A percentile compares a stretch with the other conserved stretches of the same genome.
Conservation (phyloP, 2,888 invertebrate genomes). For the Lepidochitona cinerea region DNA sequence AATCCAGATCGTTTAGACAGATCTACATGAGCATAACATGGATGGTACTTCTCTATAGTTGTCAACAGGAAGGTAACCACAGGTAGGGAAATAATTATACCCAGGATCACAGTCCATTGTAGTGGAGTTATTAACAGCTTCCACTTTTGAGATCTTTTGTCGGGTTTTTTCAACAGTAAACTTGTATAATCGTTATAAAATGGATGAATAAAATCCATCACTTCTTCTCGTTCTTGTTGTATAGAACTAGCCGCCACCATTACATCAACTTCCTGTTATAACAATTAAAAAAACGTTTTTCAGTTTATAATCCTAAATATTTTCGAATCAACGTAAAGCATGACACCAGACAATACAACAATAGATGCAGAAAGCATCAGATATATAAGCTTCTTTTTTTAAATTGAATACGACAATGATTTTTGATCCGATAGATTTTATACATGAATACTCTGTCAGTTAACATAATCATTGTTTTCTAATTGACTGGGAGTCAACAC, state of each 20-base stretch:
- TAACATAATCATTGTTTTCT: no score
- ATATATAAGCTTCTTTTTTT: no score
- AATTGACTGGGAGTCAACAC: no score
- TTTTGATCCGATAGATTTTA: no score
- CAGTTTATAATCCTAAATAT: no score
- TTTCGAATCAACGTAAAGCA: no score
- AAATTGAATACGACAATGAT: no score
- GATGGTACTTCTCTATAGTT: neutral
- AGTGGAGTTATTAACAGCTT: neutral
- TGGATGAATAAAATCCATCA: conserved; percentile 1
- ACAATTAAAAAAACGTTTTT: neutral
- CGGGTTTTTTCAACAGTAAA: neutral
- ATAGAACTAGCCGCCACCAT: neutral
- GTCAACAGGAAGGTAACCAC: neutral
- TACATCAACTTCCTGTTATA: neutral
- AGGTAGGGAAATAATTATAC: neutral
- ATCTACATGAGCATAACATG: neutral
- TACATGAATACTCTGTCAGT: no score
- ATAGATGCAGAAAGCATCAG: no score
- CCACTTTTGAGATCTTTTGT: neutral
- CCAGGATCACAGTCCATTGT: neutral
- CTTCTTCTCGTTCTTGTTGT: neutral
- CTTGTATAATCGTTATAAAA: conserved; percentile 2
- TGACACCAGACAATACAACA: no score
- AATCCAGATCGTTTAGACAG: neutral